Base-by-base conservation (phyloP, 2,888 invertebrate genomes). In the Pantelozetes paolii region DNA sequence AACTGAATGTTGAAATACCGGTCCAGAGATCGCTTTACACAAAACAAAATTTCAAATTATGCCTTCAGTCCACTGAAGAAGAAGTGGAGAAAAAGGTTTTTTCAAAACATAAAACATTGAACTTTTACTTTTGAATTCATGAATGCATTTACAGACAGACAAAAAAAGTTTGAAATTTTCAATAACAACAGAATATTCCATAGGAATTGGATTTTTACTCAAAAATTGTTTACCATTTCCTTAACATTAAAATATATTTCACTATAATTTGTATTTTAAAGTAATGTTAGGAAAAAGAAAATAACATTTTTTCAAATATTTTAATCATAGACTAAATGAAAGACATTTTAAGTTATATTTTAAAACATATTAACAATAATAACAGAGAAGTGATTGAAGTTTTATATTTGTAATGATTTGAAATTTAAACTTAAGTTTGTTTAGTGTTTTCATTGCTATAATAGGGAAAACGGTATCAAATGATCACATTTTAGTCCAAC, bases 21-120 rank as follows among this genome's bases (percentile, higher is more conserved):
- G 48, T 48, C 48, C 48, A 48, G 20, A 48, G 9, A 3, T 48
- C 20, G n/a, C 45, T n/a, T 20, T n/a, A n/a, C 5, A n/a, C 20
- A n/a, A 2, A 48, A 48, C n/a, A 48, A 48, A 3, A 6, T 48
- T 48, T 48, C 48, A 48, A 20, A 48, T 1, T 48, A 20, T 48
- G 48, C 20, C n/a, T 20, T 48, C n/a, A 48, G 48, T 48, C n/a
- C n/a, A 48, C 20, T 20, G 2, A 48, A n/a, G 48, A 13, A 40
- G 40, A 40, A 40, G 40, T 11, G 18, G 18, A 50, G 50, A 50
- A 20, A 20, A 50, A 50, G 2, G 20, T 20, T 54, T 54, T 54
- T 48, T 48, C 20, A 20, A 48, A 48, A 48, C 20, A 48, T 48
- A 54, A 54, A 54, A 23, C 54, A 54, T 54, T 54, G 54, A 54